A percentile compares a stretch with the other conserved stretches of the same genome.
Evolutionary conservation across 1,140 invertebrate species (phyloP).

Genomic region (Solenopsis fugax): DNA sequence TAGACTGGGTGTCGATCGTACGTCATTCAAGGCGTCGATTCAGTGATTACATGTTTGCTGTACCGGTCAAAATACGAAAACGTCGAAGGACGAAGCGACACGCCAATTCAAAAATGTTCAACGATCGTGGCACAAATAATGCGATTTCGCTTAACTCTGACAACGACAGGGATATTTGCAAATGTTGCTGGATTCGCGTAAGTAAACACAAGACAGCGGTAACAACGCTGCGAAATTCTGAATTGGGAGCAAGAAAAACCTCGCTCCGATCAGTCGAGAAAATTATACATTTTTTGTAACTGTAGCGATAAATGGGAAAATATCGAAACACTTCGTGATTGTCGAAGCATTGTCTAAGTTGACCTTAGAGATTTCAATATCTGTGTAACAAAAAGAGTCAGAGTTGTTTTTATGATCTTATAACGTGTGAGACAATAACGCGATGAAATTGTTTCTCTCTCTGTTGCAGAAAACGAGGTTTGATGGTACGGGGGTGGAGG

Average conservation of each 20-base stretch:
- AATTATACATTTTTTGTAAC: neutral
- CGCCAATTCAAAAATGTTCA: conserved; percentile 33
- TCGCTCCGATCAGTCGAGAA: too few relatives aligned
- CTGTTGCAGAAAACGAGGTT: conserved; percentile 88
- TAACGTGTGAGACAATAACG: neutral
- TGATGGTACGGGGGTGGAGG: conserved; percentile 81
- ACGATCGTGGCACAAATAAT: conserved; percentile 41
- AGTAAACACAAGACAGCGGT: conserved; percentile 61
- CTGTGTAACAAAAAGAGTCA: neutral
- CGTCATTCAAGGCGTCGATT: conserved; percentile 91
- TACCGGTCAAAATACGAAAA: conserved; percentile 89
- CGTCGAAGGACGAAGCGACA: conserved; percentile 84
- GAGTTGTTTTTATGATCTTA: neutral
- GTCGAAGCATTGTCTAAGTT: neutral
- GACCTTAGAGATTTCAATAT: neutral
- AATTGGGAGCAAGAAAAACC: neutral
- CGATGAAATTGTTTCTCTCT: conserved; percentile 41
- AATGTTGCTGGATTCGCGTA: conserved; percentile 79
- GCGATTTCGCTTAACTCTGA: conserved; percentile 30
- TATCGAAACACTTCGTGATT: neutral
- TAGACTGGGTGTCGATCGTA: conserved; percentile 93
- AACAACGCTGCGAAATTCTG: neutral
- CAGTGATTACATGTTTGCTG: conserved; percentile 90
- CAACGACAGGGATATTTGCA: conserved; percentile 58
- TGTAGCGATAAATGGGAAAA: neutral